Conservation (phyloP, 2,888 invertebrate species). For the Taphrorychus bicolor region DNA sequence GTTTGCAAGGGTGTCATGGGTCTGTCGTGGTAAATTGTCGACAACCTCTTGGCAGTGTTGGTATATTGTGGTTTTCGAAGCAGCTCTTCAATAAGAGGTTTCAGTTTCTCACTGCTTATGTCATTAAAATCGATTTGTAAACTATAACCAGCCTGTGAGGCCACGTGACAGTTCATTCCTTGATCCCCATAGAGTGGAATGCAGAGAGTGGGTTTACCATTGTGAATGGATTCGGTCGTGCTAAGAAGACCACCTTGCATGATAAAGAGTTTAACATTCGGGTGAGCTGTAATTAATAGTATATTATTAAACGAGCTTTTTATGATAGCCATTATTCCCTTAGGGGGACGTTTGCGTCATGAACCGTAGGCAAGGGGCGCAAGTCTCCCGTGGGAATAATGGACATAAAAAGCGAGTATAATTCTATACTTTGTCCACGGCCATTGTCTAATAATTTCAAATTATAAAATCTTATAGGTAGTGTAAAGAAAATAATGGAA, state of each 20-base stretch:
- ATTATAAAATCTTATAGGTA: too few relatives aligned
- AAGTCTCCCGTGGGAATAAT: too few relatives aligned
- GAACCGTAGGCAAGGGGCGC: too few relatives aligned
- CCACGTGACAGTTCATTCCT: constrained; percentile 60
- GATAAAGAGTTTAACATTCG: constrained; percentile 55
- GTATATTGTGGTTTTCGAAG: constrained; percentile 37
- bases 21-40: constrained; percentile 48
- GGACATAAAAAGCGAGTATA: too few relatives aligned
- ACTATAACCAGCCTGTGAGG: constrained; percentile 46
- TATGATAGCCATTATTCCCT: too few relatives aligned
- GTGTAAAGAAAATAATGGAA: too few relatives aligned
- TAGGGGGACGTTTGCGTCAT: too few relatives aligned
- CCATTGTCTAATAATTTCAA: too few relatives aligned
- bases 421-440: too few relatives aligned
- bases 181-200: constrained; percentile 65
- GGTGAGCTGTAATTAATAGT: constrained; percentile 16
- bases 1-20: constrained; percentile 48
- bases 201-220: constrained; percentile 62
- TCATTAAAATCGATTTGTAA: constrained; percentile 14
- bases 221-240: constrained; percentile 61
- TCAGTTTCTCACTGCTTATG: constrained; percentile 12
- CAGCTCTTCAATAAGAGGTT: constrained; percentile 11
- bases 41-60: constrained; percentile 45
- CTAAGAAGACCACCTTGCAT: constrained; percentile 62
- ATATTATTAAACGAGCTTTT: too few relatives aligned